Evolutionary conservation across 2,113 vertebrate species (phyloP).

Genomic region (Ovis aries): ARS-UI_Ramb_v3.0 NC_056076.1:45272001-45272500

Average conservation of each 20-base stretch:
- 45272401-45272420: background rate
- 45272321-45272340: background rate
- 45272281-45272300: background rate
- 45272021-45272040: background rate
- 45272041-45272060: constrained; percentile 40
- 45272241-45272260: background rate
- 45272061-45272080: constrained; percentile 57
- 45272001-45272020: background rate
- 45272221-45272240: background rate
- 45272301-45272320: background rate
- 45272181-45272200: constrained; percentile 26
- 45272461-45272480: background rate
- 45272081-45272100: constrained; percentile 47
- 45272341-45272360: background rate
- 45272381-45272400: background rate
- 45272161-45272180: constrained; percentile 52
- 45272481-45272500: background rate
- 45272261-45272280: background rate
- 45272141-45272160: constrained; percentile 52
- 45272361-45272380: background rate
- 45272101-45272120: constrained; percentile 59
- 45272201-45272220: constrained; percentile 28
- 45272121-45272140: constrained; percentile 49
- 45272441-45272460: background rate
- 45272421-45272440: background rate